phyloP scores from a whole-genome alignment of 2,797 vertebrate genomes.

The Crypturellus tataupa region DNA sequence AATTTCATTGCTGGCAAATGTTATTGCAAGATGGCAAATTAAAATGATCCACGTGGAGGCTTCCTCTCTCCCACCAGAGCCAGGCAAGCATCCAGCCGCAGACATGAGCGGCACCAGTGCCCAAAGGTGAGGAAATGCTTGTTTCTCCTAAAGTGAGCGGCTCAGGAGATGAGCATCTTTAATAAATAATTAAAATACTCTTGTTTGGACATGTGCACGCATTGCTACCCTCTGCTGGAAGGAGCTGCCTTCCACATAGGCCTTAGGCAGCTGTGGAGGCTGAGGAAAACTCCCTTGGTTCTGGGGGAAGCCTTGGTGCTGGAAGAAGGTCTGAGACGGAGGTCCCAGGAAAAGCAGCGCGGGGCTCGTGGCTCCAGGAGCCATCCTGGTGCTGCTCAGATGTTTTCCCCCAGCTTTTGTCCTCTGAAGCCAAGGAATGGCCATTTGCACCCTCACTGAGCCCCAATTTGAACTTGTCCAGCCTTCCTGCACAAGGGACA shows the following conservation, averaged over 20 bases:
- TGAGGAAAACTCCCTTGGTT: not conserved
- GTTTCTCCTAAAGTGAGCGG: fast-evolving
- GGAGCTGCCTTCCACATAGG: not conserved
- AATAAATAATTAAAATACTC: fast-evolving
- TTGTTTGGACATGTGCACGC: not conserved
- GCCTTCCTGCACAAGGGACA: not conserved
- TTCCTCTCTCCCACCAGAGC: not conserved
- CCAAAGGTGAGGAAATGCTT: not conserved
- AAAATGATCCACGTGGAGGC: not conserved
- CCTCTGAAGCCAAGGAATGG: not conserved
- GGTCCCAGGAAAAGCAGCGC: not conserved
- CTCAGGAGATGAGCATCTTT: not conserved
- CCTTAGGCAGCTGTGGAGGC: not conserved
- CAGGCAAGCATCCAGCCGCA: not conserved
- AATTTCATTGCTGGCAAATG: not conserved
- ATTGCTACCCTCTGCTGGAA: slow-evolving; percentile 25
- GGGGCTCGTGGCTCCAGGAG: fast-evolving
- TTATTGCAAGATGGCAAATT: fast-evolving
- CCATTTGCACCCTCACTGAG: fast-evolving
- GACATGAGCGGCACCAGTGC: not conserved
- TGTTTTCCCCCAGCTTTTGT: not conserved
- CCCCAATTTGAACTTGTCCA: fast-evolving
- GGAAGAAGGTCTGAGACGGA: not conserved
- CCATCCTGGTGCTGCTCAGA: fast-evolving
- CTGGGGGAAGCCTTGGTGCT: not conserved